Percentiles rank a stretch among this genome's conserved stretches.
These are phyloP conservation scores for Decapterus maruadsi DNA, from an alignment of 2,797 vertebrate species.

Conservation along the genomic window DNA sequence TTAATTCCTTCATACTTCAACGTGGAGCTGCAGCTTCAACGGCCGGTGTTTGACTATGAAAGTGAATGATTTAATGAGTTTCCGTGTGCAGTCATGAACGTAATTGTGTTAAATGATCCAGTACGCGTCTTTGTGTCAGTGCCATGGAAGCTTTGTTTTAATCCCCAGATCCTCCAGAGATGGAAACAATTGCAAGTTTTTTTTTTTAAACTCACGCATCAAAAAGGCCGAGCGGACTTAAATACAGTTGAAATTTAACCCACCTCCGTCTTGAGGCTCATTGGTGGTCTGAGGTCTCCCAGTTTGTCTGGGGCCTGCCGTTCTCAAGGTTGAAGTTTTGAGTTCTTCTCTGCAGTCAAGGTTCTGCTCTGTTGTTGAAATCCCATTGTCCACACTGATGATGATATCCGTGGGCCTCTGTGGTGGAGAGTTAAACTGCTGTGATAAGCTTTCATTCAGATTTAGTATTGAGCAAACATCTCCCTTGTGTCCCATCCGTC, in stretches of 20 bases:
- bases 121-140: slow-evolving; percentile 64
- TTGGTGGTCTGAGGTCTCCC: slow-evolving; percentile 13
- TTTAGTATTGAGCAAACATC: slow-evolving; percentile 21
- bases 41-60: slow-evolving; percentile 55
- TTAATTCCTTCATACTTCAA: slow-evolving; percentile 36
- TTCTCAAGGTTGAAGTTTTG: slow-evolving; percentile 14
- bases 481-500: slow-evolving; percentile 15
- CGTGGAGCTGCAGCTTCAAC: slow-evolving; percentile 12
- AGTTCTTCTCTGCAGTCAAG: background rate
- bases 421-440: slow-evolving; percentile 19
- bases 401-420: slow-evolving; percentile 1
- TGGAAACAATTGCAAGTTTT: slow-evolving; percentile 50
- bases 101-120: slow-evolving; percentile 78
- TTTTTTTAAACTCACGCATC: slow-evolving; percentile 31
- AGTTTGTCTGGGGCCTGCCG: slow-evolving; percentile 10
- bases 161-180: slow-evolving; percentile 61
- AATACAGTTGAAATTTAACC: slow-evolving; percentile 16
- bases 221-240: slow-evolving; percentile 30
- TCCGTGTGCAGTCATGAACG: slow-evolving; percentile 67
- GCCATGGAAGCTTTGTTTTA: slow-evolving; percentile 63
- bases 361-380: slow-evolving; percentile 9
- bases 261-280: slow-evolving; percentile 2
- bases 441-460: slow-evolving; percentile 37
- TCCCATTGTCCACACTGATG: background rate
- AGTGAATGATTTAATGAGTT: slow-evolving; percentile 74